A percentile compares a stretch with the other conserved stretches of the same genome.
phyloP scores from a whole-genome alignment of 92 coral and sea anemone species.

The Chrysogorgia sp. region DNA sequence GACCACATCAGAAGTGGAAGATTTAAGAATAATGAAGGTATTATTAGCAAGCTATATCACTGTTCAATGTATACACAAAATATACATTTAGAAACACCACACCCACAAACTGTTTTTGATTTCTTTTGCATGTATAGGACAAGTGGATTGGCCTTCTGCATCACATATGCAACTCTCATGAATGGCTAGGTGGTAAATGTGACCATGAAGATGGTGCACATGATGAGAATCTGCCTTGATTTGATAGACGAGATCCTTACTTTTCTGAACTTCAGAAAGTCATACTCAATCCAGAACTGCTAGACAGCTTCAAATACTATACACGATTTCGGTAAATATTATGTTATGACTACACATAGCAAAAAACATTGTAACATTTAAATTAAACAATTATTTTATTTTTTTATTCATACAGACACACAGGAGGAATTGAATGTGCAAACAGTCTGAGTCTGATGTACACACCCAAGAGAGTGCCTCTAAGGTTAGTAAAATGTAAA shows the following conservation, averaged over 20 bases:
- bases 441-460: slow-evolving; percentile 47
- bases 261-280: slow-evolving; percentile 48
- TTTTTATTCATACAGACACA: too few relatives aligned
- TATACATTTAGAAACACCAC: too few relatives aligned
- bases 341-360: background rate
- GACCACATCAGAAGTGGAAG: background rate
- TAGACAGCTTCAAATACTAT: too few relatives aligned
- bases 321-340: too few relatives aligned
- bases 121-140: slow-evolving; percentile 19
- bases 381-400: too few relatives aligned
- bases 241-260: slow-evolving; percentile 48
- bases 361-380: too few relatives aligned
- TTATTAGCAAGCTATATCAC: too few relatives aligned
- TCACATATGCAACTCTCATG: slow-evolving; percentile 41
- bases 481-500: slow-evolving; percentile 22
- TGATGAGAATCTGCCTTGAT: slow-evolving; percentile 40
- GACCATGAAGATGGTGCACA: slow-evolving; percentile 18
- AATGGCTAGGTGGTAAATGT: slow-evolving; percentile 31
- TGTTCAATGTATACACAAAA: slow-evolving; percentile 2
- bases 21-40: slow-evolving; percentile 19
- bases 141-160: too few relatives aligned
- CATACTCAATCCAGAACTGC: too few relatives aligned
- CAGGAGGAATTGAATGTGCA: too few relatives aligned
- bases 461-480: slow-evolving; percentile 46
- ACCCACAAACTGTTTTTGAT: too few relatives aligned